Percentiles rank a stretch among this genome's conserved stretches.
These are phyloP conservation scores for Bombus sibiricus DNA, from an alignment of 1,140 invertebrate genomes.

Conservation along the genomic window DNA sequence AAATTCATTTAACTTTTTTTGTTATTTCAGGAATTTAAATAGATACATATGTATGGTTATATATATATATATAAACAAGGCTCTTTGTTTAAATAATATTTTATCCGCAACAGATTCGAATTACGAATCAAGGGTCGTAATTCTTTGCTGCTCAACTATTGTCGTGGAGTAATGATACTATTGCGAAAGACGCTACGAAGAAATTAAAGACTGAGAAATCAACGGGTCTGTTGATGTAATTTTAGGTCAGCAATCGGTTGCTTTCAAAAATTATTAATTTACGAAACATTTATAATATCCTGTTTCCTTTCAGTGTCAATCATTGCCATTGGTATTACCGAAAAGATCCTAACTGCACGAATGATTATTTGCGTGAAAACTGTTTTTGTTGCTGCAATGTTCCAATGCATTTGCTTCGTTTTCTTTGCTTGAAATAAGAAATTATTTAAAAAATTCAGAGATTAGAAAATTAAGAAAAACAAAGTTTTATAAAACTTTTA, in stretches of 20 bases:
- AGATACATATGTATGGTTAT: background rate
- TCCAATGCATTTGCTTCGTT: background rate
- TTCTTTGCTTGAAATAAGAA: background rate
- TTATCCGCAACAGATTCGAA: background rate
- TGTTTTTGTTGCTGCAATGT: background rate
- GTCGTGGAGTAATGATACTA: background rate
- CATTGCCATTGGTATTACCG: background rate
- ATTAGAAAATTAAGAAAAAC: background rate
- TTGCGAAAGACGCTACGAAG: conserved; percentile 24
- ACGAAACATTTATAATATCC: background rate
- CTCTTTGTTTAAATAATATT: background rate
- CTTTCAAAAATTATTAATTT: background rate
- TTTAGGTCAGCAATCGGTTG: background rate
- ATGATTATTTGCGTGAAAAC: background rate
- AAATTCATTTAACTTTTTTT: background rate
- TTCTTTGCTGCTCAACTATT: background rate
- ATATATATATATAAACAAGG: too few species aligned
- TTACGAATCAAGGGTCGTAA: background rate
- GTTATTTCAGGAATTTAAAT: background rate
- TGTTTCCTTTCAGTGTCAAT: background rate
- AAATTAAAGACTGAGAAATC: conserved; percentile 6
- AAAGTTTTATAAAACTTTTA: too few species aligned
- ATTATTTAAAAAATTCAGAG: background rate
- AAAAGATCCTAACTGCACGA: background rate
- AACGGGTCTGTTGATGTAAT: background rate